These are phyloP conservation scores for Budorcas taxicolor DNA, from an alignment of 2,113 vertebrate species.

Conservation along the genomic window DNA sequence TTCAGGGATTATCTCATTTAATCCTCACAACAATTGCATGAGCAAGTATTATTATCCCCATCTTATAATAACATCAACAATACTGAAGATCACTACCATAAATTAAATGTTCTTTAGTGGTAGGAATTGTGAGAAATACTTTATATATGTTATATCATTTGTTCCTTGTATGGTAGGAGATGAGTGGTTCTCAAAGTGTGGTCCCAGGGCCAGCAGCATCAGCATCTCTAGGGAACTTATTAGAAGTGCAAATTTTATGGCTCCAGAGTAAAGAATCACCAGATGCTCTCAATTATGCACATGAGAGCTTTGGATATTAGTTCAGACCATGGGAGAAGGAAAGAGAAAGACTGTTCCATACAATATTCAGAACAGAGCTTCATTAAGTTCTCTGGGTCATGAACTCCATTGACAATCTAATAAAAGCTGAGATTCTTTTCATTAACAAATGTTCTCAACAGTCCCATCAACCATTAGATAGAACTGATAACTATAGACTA, in stretches of 20 bases:
- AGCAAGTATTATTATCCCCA: not conserved
- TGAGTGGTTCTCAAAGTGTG: not conserved
- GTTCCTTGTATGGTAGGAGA: not conserved
- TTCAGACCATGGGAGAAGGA: slow-evolving; percentile 83
- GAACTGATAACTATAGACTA: too few relatives aligned
- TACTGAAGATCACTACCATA: not conserved
- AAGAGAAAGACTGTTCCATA: accelerated
- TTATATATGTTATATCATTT: not conserved
- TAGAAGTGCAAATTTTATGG: not conserved
- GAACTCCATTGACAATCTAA: not conserved
- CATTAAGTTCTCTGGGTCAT: not conserved
- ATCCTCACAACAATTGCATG: not conserved
- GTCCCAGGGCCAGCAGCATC: not conserved
- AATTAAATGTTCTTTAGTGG: not conserved
- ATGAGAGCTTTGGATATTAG: slow-evolving; percentile 93
- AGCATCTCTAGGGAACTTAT: not conserved
- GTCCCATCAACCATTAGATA: not conserved
- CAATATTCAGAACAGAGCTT: not conserved
- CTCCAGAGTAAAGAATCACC: slow-evolving; percentile 90
- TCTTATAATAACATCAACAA: not conserved
- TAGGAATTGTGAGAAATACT: not conserved
- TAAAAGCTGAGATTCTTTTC: not conserved
- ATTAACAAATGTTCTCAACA: not conserved
- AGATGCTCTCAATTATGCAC: slow-evolving; percentile 90
- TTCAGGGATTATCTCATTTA: not conserved